Evolutionary conservation across 2,797 vertebrate genomes (phyloP).

Genomic region (Hydrocynus forskahlii): DNA sequence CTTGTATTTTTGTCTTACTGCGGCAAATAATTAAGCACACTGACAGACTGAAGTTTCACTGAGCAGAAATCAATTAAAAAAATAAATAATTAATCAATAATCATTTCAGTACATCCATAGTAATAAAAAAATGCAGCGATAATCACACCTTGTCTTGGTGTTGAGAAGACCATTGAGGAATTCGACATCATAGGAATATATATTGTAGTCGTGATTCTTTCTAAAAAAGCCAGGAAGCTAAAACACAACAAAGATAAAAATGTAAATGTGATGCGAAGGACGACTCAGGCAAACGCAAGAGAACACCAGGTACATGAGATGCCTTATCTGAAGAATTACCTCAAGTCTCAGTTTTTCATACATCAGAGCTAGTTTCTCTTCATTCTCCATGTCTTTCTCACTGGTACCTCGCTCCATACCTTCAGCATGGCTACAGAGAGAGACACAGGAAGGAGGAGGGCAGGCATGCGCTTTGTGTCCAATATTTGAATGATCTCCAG

Average conservation of each 20-base stretch:
- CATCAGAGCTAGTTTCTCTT: constrained; percentile 83
- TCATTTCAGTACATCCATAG: neutral
- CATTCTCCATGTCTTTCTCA: constrained; percentile 65
- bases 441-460: constrained; percentile 34
- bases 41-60: too few species aligned
- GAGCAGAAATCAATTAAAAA: too few species aligned
- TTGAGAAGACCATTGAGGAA: constrained; percentile 86
- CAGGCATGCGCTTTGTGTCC: constrained; percentile 52
- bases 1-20: too few species aligned
- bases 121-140: neutral
- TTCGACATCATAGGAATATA: constrained; percentile 86
- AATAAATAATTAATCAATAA: neutral
- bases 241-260: constrained; percentile 47
- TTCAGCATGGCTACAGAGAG: constrained; percentile 59
- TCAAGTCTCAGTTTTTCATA: constrained; percentile 82
- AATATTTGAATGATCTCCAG: constrained; percentile 58
- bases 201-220: constrained; percentile 81
- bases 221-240: constrained; percentile 87
- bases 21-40: too few species aligned
- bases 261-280: neutral
- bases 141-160: constrained; percentile 81
- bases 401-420: constrained; percentile 13
- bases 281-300: neutral
- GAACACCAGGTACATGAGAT: neutral
- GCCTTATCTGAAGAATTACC: constrained; percentile 69